Evolutionary conservation across 2,888 invertebrate genomes (phyloP), one percentile per base, ranked within the genome.

Genomic region (Eristalis pertinax): DNA sequence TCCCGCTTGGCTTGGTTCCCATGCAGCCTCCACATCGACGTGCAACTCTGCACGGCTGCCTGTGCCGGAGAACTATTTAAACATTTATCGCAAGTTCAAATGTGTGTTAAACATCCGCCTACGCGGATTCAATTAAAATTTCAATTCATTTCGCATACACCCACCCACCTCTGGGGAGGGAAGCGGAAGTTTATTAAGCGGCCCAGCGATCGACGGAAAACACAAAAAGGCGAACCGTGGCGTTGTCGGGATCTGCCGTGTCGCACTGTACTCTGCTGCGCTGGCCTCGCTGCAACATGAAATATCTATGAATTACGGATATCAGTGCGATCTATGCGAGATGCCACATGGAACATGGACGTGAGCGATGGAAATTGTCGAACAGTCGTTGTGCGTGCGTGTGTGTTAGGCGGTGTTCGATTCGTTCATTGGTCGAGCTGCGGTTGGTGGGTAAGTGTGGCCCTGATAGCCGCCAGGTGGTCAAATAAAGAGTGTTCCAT

Each of bases 121-220:
- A 79, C 84, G 87, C 79, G 79, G 64, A 84, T 84, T 87, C 79
- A 87, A 87, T 87, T 87, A 84, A 87, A 87, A 87, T 87, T 83
- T 83, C 79, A 87, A 87, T 87, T 87, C 83, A 87, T 79, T 87
- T 84, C 87, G 87, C 87, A 84, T 87, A 83, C 83, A 83, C 87
- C 83, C 83, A 83, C 87, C 83, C 83, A 84, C 87, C 50, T 43
- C 24, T 29, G 24, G 19, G 50, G 68, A 73, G 73, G 50, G 72
- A 68, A 81, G 80, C 85, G 84, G 84, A 80, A 80, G 84, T 84
- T 84, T 84, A 79, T 79, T 70, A 70, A 84, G 50, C 50, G 50
- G 50, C 50, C 50, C 75, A 67, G 13, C 13, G 43, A 73, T 29
- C 32, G 35, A 19, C 32, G 69, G n/a, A 41, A 68, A 62, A 32